Base-by-base conservation (phyloP, 2,888 invertebrate species). In the Sesamia inferens region DNA sequence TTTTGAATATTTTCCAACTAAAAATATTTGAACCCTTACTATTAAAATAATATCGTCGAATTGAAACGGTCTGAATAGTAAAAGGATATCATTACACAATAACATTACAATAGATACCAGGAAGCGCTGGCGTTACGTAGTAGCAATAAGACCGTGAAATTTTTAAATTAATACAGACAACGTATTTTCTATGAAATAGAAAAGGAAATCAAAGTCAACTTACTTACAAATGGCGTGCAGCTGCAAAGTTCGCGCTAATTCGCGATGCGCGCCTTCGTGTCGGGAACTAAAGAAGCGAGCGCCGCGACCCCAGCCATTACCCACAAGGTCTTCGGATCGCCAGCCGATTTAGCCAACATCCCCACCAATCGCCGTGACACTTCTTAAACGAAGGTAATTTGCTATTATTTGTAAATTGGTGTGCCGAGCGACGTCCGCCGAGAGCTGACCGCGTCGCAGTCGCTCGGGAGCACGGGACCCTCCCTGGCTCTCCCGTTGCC, bases 311-410 rank as follows among this genome's bases (percentile, higher is more conserved):
- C 93, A 93, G 87, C 93, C 86, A 95, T 96, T 96, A 95, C 88
- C 92, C 90, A 91, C 96, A 96, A 96, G 96, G 96, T 96, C 96
- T 95, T 89, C 85, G 88, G 90, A 95, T 95, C 93, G 94, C 93
- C 91, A 94, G 92, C 92, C 95, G 95, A 96, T 96, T 96, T 94
- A 95, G 90, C 92, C 92, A 92, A 88, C 94, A 95, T 95, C 94
- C 94, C 96, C 95, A 95, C 96, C 96, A 95, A 95, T 94, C 93
- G 92, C 92, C 90, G 93, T 93, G 92, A 93, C 96, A 96, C 95
- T 94, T 94, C 96, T 96, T 96, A 95, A 95, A 96, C 95, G 95
- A 94, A 94, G 95, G 95, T 95, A 96, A 96, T 96, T 96, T 94
- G 95, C 95, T 94, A 94, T 95, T 95, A 95, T 95, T 95, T 94